These are phyloP conservation scores for Syngnathoides biaculeatus DNA, from an alignment of 2,113 vertebrate species.

Conservation along the genomic window DNA sequence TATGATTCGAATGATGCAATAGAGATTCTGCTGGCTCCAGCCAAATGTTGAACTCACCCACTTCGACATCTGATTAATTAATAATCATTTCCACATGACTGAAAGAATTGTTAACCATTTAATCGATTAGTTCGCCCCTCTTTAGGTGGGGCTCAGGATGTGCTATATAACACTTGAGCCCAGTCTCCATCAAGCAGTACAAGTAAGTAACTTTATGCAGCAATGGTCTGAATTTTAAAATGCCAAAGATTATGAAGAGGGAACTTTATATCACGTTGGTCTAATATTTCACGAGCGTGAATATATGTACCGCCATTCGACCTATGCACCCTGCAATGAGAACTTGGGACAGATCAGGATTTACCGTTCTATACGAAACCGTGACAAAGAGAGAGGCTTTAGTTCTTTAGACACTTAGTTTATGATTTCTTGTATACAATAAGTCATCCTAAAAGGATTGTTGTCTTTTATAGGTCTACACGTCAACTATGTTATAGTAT, in stretches of 20 bases:
- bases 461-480: neutral
- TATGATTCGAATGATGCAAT: no score
- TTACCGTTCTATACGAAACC: neutral
- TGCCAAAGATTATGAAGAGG: neutral
- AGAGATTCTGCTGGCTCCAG: no score
- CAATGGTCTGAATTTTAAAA: neutral
- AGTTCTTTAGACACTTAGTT: slow-evolving; percentile 1
- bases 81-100: no score
- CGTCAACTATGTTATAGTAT: neutral
- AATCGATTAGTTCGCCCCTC: no score
- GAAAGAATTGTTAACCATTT: no score
- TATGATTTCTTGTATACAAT: slow-evolving; percentile 3
- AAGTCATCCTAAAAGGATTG: slow-evolving; percentile 4
- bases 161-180: slow-evolving; percentile 44
- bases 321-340: neutral
- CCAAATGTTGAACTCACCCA: no score
- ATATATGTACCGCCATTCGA: neutral
- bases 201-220: no score
- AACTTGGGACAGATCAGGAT: neutral
- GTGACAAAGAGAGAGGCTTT: neutral
- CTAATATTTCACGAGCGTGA: neutral
- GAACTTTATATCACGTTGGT: neutral
- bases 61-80: no score
- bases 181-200: no score
- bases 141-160: slow-evolving; percentile 10